A percentile compares a stretch with the other conserved stretches of the same genome.
Evolutionary conservation across 2,113 vertebrate species (phyloP).

Genomic region (Grallaria varia): DNA sequence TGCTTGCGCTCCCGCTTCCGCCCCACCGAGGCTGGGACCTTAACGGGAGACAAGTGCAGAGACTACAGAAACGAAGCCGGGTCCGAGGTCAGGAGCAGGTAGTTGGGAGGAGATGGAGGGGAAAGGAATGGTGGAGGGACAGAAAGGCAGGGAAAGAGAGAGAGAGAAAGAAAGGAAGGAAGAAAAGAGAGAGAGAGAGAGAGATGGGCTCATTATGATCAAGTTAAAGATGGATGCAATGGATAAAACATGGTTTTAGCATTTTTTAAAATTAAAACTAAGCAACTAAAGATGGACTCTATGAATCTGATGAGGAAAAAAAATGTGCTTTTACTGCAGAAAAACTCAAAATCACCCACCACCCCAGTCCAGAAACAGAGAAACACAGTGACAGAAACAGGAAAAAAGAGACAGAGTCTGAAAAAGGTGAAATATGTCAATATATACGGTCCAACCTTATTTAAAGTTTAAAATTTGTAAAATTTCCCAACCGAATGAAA

Average conservation of each 20-base stretch:
- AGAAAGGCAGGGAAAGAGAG: slow-evolving; percentile 19
- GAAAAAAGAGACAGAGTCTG: slow-evolving; percentile 22
- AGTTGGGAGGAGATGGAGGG: slow-evolving; percentile 46
- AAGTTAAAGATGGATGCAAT: slow-evolving; percentile 46
- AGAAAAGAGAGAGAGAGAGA: slow-evolving; percentile 4
- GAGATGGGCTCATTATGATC: slow-evolving; percentile 43
- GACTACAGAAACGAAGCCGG: slow-evolving; percentile 81
- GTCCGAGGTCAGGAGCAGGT: slow-evolving; percentile 59
- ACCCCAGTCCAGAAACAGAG: slow-evolving; percentile 31
- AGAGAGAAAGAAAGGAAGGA: neutral
- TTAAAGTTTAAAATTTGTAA: slow-evolving; percentile 43
- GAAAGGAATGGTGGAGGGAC: neutral
- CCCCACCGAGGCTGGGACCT: slow-evolving; percentile 80
- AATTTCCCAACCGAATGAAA: slow-evolving; percentile 62
- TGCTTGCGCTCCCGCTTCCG: slow-evolving; percentile 82
- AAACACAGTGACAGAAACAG: slow-evolving; percentile 18
- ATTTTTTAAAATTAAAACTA: slow-evolving; percentile 57
- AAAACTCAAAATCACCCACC: slow-evolving; percentile 55
- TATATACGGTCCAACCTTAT: neutral
- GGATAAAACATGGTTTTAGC: slow-evolving; percentile 54
- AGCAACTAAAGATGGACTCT: slow-evolving; percentile 45
- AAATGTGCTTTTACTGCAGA: slow-evolving; percentile 52
- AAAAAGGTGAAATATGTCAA: slow-evolving; percentile 13
- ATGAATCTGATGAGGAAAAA: slow-evolving; percentile 69
- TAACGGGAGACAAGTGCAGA: slow-evolving; percentile 83